Base-by-base conservation (phyloP, 2,888 invertebrate species). In the Ectropis crepuscularia region DNA sequence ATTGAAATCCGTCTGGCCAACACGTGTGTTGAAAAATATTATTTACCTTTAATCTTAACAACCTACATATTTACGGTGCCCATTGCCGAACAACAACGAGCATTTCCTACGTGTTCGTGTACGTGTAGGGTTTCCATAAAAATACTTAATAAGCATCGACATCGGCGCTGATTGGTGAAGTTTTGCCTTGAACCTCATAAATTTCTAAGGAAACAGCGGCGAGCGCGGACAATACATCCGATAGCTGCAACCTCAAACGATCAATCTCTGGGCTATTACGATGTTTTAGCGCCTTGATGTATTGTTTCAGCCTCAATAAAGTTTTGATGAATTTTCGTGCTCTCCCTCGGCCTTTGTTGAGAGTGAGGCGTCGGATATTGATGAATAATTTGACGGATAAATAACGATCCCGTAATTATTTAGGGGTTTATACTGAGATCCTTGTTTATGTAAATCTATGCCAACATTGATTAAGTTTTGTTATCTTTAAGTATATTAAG, bases 251-350 rank as follows among this genome's bases (percentile, higher is more conserved):
- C 83, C 80, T 81, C 74, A 75, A 85, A 88, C 89, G 86, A 92
- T 92, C 90, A 90, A 92, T 92, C 91, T 91, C 86, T 81, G 78
- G 85, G 81, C 89, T 88, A 91, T 91, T 90, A 90, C 86, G 87
- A 89, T 90, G 90, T 88, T 90, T 91, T 91, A 90, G 88, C 89
- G 88, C 85, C 88, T 87, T 89, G 89, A 90, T 90, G 90, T 92
- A 92, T 92, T 92, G 92, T 92, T 91, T 90, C 86, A 86, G 89
- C 87, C 84, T 90, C 88, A 90, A 91, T 90, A 89, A 92, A 91
- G 90, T 92, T 92, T 90, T 91, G 92, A 92, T 92, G 88, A 90
- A 92, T 90, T 88, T 90, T 89, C 87, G 83, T 87, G 86, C 87
- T 87, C 83, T 84, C 83, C 78, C 78, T 80, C 80, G 79, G 80